A percentile compares a stretch with the other conserved stretches of the same genome.
Evolutionary conservation across 2,797 vertebrate species (phyloP).

Genomic region (Hapalemur alaotrensis): DNA sequence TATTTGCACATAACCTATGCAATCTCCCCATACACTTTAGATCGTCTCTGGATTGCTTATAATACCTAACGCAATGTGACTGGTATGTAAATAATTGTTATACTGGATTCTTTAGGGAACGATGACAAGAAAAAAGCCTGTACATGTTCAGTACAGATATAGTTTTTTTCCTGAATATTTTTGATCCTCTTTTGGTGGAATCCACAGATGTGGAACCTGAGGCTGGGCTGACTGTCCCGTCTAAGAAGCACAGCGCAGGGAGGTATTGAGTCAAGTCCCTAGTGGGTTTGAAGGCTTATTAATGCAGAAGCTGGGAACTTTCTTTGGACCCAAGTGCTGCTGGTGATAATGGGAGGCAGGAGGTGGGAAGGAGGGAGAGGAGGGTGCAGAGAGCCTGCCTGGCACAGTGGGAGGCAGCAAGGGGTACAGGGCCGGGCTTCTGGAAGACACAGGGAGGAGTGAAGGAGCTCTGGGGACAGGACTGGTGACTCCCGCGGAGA

Average conservation of each 20-base stretch:
- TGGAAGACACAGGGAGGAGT: too few relatives aligned
- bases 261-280: too few relatives aligned
- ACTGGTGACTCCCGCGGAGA: background rate
- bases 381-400: too few relatives aligned
- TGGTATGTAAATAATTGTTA: background rate
- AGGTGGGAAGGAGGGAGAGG: background rate
- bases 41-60: background rate
- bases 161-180: too few relatives aligned
- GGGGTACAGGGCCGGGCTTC: fast-evolving
- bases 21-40: background rate
- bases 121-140: background rate
- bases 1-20: background rate
- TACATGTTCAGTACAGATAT: background rate
- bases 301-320: background rate
- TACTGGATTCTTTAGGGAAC: background rate
- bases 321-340: background rate
- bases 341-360: background rate
- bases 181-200: background rate
- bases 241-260: background rate
- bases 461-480: background rate
- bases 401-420: too few relatives aligned
- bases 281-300: background rate
- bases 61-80: background rate
- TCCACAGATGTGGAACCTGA: background rate
- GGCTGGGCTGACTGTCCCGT: background rate